Evolutionary conservation across 2,797 vertebrate species (phyloP).

Genomic region (Pseudomugil gertrudae): DNA sequence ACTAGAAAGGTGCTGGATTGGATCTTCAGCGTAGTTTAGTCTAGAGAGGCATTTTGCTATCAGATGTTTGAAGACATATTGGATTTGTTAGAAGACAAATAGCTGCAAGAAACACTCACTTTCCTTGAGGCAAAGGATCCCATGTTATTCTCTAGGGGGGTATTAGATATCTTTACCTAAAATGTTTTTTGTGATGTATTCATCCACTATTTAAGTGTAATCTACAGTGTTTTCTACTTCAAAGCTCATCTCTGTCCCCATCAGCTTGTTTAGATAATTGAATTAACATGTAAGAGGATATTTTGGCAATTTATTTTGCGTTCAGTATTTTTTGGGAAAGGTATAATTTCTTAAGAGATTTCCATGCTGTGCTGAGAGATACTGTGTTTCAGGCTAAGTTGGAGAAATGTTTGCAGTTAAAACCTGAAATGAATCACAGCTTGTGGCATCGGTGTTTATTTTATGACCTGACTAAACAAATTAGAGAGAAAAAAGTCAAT

Average conservation of each 20-base stretch:
- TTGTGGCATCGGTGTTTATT: conserved; percentile 38
- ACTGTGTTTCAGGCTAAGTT: conserved; percentile 32
- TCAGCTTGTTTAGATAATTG: conserved; percentile 34
- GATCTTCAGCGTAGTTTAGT: conserved; percentile 1
- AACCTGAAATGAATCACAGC: conserved; percentile 46
- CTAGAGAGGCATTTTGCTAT: conserved; percentile 17
- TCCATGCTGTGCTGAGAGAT: conserved; percentile 29
- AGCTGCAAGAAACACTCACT: conserved; percentile 51
- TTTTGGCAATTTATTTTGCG: conserved; percentile 49
- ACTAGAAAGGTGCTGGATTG: conserved; percentile 4
- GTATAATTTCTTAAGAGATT: conserved; percentile 58
- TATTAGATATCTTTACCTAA: conserved; percentile 49
- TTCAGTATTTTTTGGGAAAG: conserved; percentile 34
- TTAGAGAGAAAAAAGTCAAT: neutral
- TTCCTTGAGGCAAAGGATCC: conserved; percentile 49
- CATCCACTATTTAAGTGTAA: conserved; percentile 41
- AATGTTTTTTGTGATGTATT: conserved; percentile 29
- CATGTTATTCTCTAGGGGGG: conserved; percentile 30
- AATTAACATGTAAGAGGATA: conserved; percentile 38
- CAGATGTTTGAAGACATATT: conserved; percentile 45
- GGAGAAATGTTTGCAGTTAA: conserved; percentile 40
- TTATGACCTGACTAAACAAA: conserved; percentile 40
- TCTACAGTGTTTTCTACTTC: conserved; percentile 42
- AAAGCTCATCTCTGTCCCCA: conserved; percentile 39
- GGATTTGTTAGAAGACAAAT: conserved; percentile 62